phyloP scores from a whole-genome alignment of 2,113 vertebrate species.

The Sapayoa aenigma region DNA sequence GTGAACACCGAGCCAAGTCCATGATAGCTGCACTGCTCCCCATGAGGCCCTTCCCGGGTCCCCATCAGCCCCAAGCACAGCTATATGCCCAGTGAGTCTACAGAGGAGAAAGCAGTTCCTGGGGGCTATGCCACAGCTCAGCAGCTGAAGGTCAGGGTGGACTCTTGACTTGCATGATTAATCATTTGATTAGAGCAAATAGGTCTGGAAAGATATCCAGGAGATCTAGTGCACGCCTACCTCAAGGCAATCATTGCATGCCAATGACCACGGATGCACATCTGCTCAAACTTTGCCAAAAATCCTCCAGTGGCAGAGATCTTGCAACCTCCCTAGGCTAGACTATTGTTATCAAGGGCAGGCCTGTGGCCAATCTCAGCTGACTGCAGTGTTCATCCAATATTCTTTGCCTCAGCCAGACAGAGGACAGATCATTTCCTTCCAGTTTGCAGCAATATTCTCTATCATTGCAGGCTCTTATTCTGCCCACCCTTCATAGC shows the following conservation, averaged over 20 bases:
- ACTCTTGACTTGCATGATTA: background rate
- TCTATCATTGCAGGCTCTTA: background rate
- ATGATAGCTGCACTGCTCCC: background rate
- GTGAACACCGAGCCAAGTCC: background rate
- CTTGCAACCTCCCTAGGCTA: background rate
- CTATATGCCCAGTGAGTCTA: accelerated
- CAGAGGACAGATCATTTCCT: background rate
- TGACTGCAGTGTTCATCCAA: background rate
- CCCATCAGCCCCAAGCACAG: background rate
- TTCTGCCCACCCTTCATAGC: accelerated
- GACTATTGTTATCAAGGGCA: background rate
- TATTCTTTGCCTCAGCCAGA: background rate
- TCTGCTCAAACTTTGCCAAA: background rate
- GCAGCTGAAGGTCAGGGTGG: background rate
- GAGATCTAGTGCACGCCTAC: background rate
- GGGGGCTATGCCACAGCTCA: background rate
- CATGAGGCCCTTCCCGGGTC: accelerated
- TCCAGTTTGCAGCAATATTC: background rate
- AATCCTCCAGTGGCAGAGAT: background rate
- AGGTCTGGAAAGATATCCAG: background rate
- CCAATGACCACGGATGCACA: background rate
- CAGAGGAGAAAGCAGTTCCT: background rate
- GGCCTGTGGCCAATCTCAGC: background rate
- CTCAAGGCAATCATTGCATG: background rate
- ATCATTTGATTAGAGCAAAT: background rate